Percentiles rank a stretch among this genome's conserved stretches.
These are phyloP conservation scores for Geotrypetes seraphini DNA, from an alignment of 2,797 vertebrate genomes.

Conservation along the genomic window DNA sequence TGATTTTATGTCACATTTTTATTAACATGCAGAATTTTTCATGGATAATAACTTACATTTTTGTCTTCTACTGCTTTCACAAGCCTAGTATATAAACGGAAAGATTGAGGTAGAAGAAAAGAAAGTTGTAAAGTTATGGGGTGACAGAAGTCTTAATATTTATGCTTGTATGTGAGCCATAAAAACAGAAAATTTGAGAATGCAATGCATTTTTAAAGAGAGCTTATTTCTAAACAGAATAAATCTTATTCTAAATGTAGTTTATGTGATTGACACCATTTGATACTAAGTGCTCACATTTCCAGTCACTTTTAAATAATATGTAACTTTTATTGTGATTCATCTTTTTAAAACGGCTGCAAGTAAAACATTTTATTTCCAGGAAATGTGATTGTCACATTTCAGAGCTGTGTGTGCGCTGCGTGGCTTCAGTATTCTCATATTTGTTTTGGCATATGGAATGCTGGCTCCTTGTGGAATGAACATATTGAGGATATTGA, in stretches of 20 bases:
- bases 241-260: conserved; percentile 1
- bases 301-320: conserved; percentile 15
- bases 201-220: not conserved
- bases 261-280: conserved; percentile 12
- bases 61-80: not conserved
- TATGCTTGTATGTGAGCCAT: not conserved
- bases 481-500: no score
- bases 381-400: fast-evolving
- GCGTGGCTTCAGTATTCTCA: no score
- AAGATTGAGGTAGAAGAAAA: not conserved
- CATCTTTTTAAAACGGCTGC: not conserved
- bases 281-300: conserved; percentile 2
- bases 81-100: conserved; percentile 4
- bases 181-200: conserved; percentile 8
- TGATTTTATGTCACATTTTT: not conserved
- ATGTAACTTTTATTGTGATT: conserved; percentile 8
- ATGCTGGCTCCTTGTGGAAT: no score
- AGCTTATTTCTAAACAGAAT: conserved; percentile 12
- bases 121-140: not conserved
- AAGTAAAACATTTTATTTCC: not conserved
- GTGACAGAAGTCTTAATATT: conserved; percentile 6
- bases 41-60: not conserved
- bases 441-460: no score
- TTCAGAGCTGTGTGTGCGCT: not conserved
- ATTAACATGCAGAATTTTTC: conserved; percentile 3